Percentiles rank a stretch among this genome's conserved stretches.
Conservation (phyloP, 2,113 vertebrate genomes). For the Siniperca knerii region DNA sequence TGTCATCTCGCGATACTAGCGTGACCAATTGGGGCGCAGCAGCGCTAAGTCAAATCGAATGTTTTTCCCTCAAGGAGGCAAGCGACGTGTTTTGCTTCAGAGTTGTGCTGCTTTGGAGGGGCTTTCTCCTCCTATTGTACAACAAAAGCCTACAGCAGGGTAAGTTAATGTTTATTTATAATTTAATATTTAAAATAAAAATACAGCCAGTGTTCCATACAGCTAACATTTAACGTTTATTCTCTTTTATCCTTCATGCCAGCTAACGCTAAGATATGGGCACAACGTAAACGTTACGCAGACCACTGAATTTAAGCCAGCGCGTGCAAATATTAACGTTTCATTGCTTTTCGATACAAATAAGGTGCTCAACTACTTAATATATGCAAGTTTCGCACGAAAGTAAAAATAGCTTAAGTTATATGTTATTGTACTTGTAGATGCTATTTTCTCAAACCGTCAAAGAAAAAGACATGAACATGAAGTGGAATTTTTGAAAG, state of each 20-base stretch:
- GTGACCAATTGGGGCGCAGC: slow-evolving; percentile 70
- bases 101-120: not conserved
- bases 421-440: not conserved
- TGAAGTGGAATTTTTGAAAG: too few relatives aligned
- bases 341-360: too few relatives aligned
- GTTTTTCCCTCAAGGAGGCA: not conserved
- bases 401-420: not conserved
- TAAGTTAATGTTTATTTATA: not conserved
- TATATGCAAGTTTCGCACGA: not conserved
- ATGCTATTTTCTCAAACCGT: not conserved
- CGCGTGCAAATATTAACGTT: not conserved
- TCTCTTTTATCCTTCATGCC: not conserved
- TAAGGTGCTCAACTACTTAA: not conserved
- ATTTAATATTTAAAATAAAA: too few relatives aligned
- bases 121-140: not conserved
- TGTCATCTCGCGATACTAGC: slow-evolving; percentile 46
- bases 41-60: slow-evolving; percentile 69
- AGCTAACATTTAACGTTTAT: not conserved
- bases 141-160: not conserved
- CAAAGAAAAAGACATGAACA: not conserved
- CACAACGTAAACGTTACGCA: not conserved
- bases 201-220: not conserved
- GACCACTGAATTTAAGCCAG: not conserved
- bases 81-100: not conserved
- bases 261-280: not conserved